Evolutionary conservation across 2,113 vertebrate genomes (phyloP), one percentile per base, ranked within the genome.

Genomic region (Elaphurus davidianus): DNA sequence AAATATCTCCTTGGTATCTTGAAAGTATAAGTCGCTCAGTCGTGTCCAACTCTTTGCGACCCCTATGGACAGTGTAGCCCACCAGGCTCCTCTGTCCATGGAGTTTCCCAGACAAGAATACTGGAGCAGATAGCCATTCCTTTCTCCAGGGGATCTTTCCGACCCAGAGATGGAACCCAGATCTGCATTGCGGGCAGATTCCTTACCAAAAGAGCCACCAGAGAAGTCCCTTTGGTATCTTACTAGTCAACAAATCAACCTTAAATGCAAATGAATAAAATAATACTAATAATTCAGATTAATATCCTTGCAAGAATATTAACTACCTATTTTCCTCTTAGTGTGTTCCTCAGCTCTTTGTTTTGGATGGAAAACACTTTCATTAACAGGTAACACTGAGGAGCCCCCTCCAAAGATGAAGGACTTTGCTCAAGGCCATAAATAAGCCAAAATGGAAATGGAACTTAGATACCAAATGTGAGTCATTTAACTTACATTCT

Each of bases 171-270:
- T 27, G 6, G 23, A 76, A 27, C 6, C 23, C 71, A 27, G 11
- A 25, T 76, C 71, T 43, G 6, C 36, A 76, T 0, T 76, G 23
- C 6, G 12, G 40, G 36, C 36, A 76, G 71, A 43, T 43, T 76
- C 71, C 14, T 43, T 43, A 76, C 36, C 36, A 76, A 76, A 40
- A 14, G 21, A 76, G 36, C 23, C 12, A 14, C 40, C 23, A 76
- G 71, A 11, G 12, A 40, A 43, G 71, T 25, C 28, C 81, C 52
- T 87, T 74, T 78, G 82, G 10, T 28, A 81, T 83, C 27, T 87
- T 90, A 60, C 45, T 79, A 78, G 89, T 90, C 19, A 87, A 95
- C 62, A 97, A 83, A 90, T 50, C 67, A 71, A 84, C 47, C 89
- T 86, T 52, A 50, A 55, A 60, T 81, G 54, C 40, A 94, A 95